phyloP scores from a whole-genome alignment of 92 coral and sea anemone genomes.

The Anthopleura xanthogrammica region DNA sequence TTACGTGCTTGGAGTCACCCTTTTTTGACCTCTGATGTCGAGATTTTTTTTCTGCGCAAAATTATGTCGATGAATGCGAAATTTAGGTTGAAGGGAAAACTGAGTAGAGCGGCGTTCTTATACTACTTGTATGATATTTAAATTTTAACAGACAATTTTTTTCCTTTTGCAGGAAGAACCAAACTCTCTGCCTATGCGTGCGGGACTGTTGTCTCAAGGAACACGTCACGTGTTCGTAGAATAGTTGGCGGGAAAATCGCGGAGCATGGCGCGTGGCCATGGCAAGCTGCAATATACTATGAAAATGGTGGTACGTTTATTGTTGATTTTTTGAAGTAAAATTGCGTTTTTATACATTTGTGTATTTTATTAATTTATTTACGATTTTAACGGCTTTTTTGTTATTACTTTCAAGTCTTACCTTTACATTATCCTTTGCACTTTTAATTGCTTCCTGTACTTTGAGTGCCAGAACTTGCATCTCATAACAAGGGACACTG shows the following conservation, averaged over 20 bases:
- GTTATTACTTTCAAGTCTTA: neutral
- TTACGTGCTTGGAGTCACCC: neutral
- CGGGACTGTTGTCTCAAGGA: slow-evolving; percentile 59
- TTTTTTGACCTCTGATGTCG: neutral
- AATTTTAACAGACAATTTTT: neutral
- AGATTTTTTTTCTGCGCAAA: neutral
- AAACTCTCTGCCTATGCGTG: slow-evolving; percentile 48
- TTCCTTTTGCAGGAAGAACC: slow-evolving; percentile 29
- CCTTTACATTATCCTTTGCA: neutral
- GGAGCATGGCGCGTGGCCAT: slow-evolving; percentile 76
- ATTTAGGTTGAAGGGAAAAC: no score
- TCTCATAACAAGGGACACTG: no score
- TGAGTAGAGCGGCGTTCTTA: neutral
- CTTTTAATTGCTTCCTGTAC: no score
- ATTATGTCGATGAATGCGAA: neutral
- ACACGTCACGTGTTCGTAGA: slow-evolving; percentile 73
- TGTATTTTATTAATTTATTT: no score
- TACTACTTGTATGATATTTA: neutral
- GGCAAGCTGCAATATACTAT: slow-evolving; percentile 84
- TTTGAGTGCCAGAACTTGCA: no score
- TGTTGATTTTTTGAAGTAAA: neutral
- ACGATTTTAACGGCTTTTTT: neutral
- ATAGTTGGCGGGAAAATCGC: slow-evolving; percentile 77
- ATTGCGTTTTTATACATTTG: no score
- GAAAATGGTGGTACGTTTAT: slow-evolving; percentile 33